These are phyloP conservation scores for Volucella zonaria DNA, from an alignment of 2,888 invertebrate genomes.

Conservation along the genomic window DNA sequence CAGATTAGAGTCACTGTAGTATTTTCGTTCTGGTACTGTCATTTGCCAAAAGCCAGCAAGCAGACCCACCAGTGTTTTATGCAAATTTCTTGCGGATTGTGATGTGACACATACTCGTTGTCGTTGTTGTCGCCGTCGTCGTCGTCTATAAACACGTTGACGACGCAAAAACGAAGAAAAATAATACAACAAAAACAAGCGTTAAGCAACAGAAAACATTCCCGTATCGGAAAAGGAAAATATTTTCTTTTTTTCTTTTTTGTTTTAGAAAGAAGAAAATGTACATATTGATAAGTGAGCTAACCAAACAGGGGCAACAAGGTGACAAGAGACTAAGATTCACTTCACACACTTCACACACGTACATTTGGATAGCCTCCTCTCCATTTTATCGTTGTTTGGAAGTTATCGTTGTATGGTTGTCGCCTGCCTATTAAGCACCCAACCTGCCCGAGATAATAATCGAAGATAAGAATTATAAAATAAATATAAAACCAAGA, in stretches of 20 bases:
- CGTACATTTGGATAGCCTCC: slow-evolving; percentile 27
- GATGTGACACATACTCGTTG: slow-evolving; percentile 51
- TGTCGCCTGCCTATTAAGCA: slow-evolving; percentile 18
- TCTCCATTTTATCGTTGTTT: slow-evolving; percentile 16
- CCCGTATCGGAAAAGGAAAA: slow-evolving; percentile 13
- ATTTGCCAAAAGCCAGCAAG: slow-evolving; percentile 15
- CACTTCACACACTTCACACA: slow-evolving; percentile 32
- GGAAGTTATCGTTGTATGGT: neutral
- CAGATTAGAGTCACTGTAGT: slow-evolving; percentile 17
- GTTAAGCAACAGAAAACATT: neutral
- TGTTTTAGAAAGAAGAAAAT: neutral
- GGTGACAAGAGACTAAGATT: slow-evolving; percentile 23
- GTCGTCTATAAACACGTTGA: slow-evolving; percentile 38
- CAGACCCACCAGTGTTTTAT: slow-evolving; percentile 42
- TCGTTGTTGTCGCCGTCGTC: neutral
- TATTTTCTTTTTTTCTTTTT: neutral
- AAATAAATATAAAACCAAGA: slow-evolving; percentile 21
- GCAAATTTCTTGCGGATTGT: slow-evolving; percentile 42
- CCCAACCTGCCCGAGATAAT: slow-evolving; percentile 40
- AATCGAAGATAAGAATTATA: slow-evolving; percentile 28
- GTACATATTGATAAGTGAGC: slow-evolving; percentile 64
- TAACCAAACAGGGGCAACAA: slow-evolving; percentile 45
- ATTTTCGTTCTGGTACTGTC: slow-evolving; percentile 39
- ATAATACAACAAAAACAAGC: slow-evolving; percentile 1
- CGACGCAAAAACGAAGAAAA: slow-evolving; percentile 31